A percentile compares a stretch with the other conserved stretches of the same genome.
phyloP scores from a whole-genome alignment of 53 echinoderm and acorn worm genomes.

The Luidia sarsii region DNA sequence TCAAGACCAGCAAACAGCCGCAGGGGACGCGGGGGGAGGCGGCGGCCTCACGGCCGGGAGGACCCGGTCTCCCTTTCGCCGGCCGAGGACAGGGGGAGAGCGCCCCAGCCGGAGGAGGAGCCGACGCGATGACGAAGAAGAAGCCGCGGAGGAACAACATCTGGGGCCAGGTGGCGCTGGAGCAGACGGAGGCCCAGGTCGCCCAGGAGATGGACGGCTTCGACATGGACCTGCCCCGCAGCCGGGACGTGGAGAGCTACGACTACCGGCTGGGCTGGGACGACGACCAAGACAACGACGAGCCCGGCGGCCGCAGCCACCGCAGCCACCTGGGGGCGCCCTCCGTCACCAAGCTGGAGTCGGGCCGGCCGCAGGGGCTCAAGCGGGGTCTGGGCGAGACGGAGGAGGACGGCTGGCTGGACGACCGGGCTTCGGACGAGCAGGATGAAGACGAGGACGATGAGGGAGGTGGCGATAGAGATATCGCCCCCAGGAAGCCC shows the following conservation, averaged over 20 bases:
- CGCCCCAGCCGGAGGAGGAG: neutral
- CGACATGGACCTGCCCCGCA: slow-evolving; percentile 64
- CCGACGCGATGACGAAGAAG: neutral
- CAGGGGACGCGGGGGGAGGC: slow-evolving; percentile 1
- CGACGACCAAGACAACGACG: no score
- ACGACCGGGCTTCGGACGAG: neutral
- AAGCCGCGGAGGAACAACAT: slow-evolving; percentile 70
- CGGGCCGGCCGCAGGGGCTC: slow-evolving; percentile 31
- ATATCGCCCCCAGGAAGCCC: neutral
- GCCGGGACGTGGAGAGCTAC: slow-evolving; percentile 86
- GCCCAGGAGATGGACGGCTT: slow-evolving; percentile 74
- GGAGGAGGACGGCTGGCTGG: slow-evolving; percentile 74
- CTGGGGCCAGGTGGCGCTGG: slow-evolving; percentile 78
- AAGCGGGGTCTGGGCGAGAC: slow-evolving; percentile 59
- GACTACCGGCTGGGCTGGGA: slow-evolving; percentile 48
- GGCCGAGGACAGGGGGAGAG: neutral
- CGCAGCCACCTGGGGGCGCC: slow-evolving; percentile 57
- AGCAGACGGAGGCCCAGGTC: slow-evolving; percentile 80
- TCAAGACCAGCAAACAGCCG: slow-evolving; percentile 29
- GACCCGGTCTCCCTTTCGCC: neutral
- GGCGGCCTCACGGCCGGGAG: neutral
- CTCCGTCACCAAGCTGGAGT: slow-evolving; percentile 16
- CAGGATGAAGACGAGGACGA: neutral
- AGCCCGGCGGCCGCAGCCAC: no score
- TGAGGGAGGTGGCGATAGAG: no score